These are phyloP conservation scores for Zootoca vivipara DNA, from an alignment of 2,113 vertebrate genomes.

Conservation along the genomic window DNA sequence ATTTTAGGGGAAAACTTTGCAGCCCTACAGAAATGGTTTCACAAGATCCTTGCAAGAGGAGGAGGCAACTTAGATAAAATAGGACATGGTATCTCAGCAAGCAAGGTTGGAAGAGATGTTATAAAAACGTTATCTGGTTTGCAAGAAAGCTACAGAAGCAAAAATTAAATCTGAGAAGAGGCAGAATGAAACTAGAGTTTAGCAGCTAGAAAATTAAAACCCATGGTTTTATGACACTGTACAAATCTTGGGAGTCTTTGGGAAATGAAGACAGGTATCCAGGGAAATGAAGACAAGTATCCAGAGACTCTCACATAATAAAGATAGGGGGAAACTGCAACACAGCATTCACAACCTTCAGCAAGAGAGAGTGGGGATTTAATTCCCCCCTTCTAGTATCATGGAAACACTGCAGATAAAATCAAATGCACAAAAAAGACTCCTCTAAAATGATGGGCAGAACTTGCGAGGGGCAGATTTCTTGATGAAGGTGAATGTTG, in stretches of 20 bases:
- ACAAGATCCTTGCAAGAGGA: constrained; percentile 37
- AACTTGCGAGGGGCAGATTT: background rate
- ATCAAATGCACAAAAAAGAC: background rate
- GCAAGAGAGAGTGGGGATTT: background rate
- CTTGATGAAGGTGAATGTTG: background rate
- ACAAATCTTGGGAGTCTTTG: background rate
- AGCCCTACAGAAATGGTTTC: too few relatives aligned
- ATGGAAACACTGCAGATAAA: background rate
- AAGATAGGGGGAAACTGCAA: background rate
- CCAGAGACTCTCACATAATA: background rate
- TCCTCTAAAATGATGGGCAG: background rate
- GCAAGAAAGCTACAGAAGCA: constrained; percentile 68
- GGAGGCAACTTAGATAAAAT: constrained; percentile 71
- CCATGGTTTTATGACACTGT: background rate
- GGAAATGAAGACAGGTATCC: background rate
- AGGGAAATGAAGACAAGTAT: background rate
- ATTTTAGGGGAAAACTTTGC: too few relatives aligned
- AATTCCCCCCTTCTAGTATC: background rate
- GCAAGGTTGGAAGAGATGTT: constrained; percentile 73
- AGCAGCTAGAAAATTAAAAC: background rate
- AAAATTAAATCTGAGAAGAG: constrained; percentile 50
- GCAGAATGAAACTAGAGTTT: background rate
- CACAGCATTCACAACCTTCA: background rate
- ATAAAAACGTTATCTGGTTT: constrained; percentile 73
- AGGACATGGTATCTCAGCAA: constrained; percentile 74